Percentiles rank a stretch among this genome's conserved stretches.
Conservation (phyloP, 2,797 vertebrate species). For the Darevskia mixta region DNA sequence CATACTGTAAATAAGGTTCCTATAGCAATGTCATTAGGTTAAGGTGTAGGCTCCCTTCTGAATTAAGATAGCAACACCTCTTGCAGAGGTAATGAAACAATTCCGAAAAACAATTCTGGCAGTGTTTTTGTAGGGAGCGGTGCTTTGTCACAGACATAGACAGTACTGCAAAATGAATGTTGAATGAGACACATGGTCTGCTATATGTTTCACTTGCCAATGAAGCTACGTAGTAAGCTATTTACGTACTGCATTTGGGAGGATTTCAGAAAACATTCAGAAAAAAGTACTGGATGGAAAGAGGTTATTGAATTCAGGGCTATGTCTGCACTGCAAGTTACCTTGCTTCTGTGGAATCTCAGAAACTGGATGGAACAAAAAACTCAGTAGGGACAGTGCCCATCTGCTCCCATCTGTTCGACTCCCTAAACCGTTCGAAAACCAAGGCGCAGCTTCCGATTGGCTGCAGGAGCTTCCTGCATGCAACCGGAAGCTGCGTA, state of each 20-base stretch:
- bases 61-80: constrained; percentile 55
- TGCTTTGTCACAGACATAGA: constrained; percentile 7
- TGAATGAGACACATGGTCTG: neutral
- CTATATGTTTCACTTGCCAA: neutral
- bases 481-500: too few species aligned
- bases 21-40: constrained; percentile 68
- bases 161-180: constrained; percentile 6
- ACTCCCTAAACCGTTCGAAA: too few species aligned
- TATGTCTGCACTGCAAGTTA: neutral
- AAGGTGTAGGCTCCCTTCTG: constrained; percentile 65
- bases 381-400: neutral
- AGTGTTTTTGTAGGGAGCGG: constrained; percentile 48
- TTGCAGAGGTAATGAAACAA: constrained; percentile 44
- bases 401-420: too few species aligned
- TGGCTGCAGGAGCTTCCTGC: too few species aligned
- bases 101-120: neutral
- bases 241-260: neutral
- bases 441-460: too few species aligned
- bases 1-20: constrained; percentile 80
- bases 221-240: neutral
- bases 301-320: neutral
- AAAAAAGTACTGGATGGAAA: neutral
- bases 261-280: neutral
- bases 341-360: neutral
- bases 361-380: neutral